Base-by-base conservation (phyloP, 2,888 invertebrate species). In the Bibio marci region DNA sequence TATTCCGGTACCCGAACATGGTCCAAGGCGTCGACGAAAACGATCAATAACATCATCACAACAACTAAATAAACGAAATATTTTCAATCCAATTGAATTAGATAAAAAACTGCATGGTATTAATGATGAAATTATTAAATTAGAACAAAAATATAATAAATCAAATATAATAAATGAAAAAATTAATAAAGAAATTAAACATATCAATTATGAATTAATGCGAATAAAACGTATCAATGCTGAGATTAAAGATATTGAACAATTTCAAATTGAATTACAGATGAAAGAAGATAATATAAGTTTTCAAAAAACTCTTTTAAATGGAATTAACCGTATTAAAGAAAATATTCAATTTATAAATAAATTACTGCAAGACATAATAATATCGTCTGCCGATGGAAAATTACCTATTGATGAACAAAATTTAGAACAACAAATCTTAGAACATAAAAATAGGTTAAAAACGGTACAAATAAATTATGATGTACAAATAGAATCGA, bases 1-100 rank as follows among this genome's bases (percentile, higher is more conserved):
- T 22, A 22, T 67, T 4, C 65, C 70, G 5, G 73, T 75, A 4
- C 74, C 75, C 1, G 75, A 75, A 56, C 75, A 75, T 53, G 75
- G 75, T 2, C 76, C 75, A 1, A 59, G 75, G 49, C 66, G 64
- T 41, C 46, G 67, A 13, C 51, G 49, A 37, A 38, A 30, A 31
- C 14, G 7, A 5, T 6, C 35, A 3, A 27, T 10, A 26, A 26
- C 26, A n/a, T n/a, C n/a, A n/a, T n/a, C n/a, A n/a, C n/a, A n/a
- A n/a, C n/a, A n/a, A n/a, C n/a, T n/a, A n/a, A n/a, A n/a, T n/a
- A n/a, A n/a, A n/a, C n/a, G n/a, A n/a, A n/a, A n/a, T n/a, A n/a
- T n/a, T n/a, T n/a, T n/a, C n/a, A n/a, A n/a, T n/a, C n/a, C n/a
- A n/a, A 13, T 28, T 28, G 28, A 11, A 4, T 13, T 13, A 28